Conservation (phyloP, 2,797 vertebrate species). For the Salmo trutta region DNA sequence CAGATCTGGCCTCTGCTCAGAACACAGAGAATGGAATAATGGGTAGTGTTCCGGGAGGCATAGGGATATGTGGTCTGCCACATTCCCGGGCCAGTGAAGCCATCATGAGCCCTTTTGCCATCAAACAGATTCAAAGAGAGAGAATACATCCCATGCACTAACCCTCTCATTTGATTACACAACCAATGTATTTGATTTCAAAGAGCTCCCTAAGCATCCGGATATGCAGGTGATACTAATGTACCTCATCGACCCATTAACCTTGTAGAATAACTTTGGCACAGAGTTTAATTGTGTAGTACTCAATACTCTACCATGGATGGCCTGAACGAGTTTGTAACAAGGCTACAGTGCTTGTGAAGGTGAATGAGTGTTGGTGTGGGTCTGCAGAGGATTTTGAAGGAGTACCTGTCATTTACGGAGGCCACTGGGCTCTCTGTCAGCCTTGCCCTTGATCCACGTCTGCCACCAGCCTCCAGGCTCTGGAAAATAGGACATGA, state of each 20-base stretch:
- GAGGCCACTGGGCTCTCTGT: slow-evolving; percentile 39
- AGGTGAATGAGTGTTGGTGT: slow-evolving; percentile 6
- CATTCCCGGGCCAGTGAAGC: background rate
- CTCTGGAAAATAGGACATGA: slow-evolving; percentile 28
- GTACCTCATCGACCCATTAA: background rate
- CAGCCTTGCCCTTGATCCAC: slow-evolving; percentile 34
- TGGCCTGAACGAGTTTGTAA: background rate
- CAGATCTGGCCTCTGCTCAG: background rate
- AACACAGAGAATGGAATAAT: background rate
- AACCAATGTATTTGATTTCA: background rate
- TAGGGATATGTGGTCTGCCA: background rate
- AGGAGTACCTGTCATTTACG: slow-evolving; percentile 57
- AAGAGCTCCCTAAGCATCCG: background rate
- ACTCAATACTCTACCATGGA: too few relatives aligned
- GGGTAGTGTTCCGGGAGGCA: background rate
- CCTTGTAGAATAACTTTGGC: background rate
- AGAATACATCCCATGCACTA: background rate
- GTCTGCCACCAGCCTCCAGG: slow-evolving; percentile 25
- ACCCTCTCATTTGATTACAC: background rate
- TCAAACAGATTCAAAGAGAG: background rate
- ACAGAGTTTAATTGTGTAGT: background rate
- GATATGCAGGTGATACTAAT: background rate
- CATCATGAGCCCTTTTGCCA: background rate
- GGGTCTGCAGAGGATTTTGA: background rate
- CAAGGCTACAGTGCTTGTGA: background rate